Evolutionary conservation across 1,140 invertebrate species (phyloP), one percentile per base, ranked within the genome.

Genomic region (Harlomillsia oculata): DNA sequence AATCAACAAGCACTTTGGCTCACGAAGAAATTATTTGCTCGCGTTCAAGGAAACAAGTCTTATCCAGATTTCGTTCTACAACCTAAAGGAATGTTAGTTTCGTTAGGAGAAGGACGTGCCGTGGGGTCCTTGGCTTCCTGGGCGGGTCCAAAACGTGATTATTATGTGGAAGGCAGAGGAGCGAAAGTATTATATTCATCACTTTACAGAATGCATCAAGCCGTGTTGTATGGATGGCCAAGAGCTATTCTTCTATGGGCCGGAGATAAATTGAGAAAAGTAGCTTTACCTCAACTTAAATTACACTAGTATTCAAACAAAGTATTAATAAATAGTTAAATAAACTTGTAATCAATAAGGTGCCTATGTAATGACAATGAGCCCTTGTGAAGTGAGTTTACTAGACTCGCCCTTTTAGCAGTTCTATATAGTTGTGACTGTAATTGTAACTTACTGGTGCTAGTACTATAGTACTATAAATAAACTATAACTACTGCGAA

Each of bases 1-100:
- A 30, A 62, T 50, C 60, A 62, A 45, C 50, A 62, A 41, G 60
- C 60, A 5, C 54, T 53, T 39, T 62, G 55, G 54, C 29, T 62
- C 11, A 36, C 50, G 13, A 21, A 39, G 8, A 55, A 54, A 32
- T 16, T 62, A 3, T 28, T 34, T 25, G 51, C 50, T 6, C 18
- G 48, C 30, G 26, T 53, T 6, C 34, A 29, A 20, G n/a, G n/a
- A n/a, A 57, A 53, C 36, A 16, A 40, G 28, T 23, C 16, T 6
- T 41, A 18, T 26, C 4, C 28, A 0, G 49, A 54, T 25, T 62
- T 62, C 26, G 23, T 39, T 21, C 58, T 57, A n/a, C 45, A 62
- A n/a, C 54, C 49, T 0, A 39, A 62, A 45, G 60, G 60, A 16
- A 62, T 57, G 55, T 28, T 62, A 5, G 60, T 62, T 1, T 57